Conservation (phyloP, 2,113 vertebrate species). For the Drymodes brunneopygia region DNA sequence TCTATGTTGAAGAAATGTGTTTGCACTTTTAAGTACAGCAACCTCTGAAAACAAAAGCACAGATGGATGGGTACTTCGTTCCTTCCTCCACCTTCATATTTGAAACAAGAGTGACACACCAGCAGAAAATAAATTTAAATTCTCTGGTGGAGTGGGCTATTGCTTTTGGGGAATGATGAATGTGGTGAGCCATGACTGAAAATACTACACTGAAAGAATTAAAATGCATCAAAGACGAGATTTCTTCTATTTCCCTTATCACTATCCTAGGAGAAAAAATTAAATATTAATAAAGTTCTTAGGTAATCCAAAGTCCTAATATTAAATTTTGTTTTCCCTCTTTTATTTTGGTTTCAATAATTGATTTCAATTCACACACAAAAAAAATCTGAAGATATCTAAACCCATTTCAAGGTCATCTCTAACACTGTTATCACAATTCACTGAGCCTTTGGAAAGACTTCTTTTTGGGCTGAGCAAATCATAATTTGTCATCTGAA, state of each 20-base stretch:
- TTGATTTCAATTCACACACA: neutral
- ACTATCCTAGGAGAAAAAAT: neutral
- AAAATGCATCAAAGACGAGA: neutral
- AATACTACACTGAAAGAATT: neutral
- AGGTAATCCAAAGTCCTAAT: neutral
- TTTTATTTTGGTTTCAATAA: neutral
- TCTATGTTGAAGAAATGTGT: neutral
- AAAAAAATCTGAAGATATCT: neutral
- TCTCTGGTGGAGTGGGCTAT: neutral
- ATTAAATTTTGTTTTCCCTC: neutral
- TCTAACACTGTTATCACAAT: neutral
- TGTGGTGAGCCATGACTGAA: neutral
- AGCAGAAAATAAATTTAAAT: neutral
- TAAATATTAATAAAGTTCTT: neutral
- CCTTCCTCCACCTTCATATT: neutral
- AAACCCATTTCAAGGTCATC: neutral
- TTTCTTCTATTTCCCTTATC: neutral
- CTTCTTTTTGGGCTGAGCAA: neutral
- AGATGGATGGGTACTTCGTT: neutral
- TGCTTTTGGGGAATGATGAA: neutral
- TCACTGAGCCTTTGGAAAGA: neutral
- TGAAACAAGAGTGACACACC: neutral
- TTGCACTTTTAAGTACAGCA: neutral
- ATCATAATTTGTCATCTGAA: slow-evolving; percentile 19
- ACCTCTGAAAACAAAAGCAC: neutral